phyloP scores from a whole-genome alignment of 2,797 vertebrate genomes.

The Gephyroberyx darwinii region DNA sequence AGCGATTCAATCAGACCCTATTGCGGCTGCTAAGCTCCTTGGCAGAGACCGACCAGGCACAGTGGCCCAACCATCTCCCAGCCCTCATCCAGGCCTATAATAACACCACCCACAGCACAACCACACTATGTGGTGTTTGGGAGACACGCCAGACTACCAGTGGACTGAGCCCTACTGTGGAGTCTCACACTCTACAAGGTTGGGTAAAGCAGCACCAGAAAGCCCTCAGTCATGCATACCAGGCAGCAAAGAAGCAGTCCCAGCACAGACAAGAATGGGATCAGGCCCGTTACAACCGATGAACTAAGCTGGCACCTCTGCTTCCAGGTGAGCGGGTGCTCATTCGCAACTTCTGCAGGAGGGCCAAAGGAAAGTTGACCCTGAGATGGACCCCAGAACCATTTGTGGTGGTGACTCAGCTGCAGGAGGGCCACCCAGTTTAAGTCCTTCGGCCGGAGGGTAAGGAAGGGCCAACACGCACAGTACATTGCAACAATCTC shows the following conservation, averaged over 20 bases:
- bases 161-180: conserved; percentile 5
- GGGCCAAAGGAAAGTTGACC: neutral
- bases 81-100: neutral
- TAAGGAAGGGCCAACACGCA: neutral
- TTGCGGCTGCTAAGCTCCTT: neutral
- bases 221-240: neutral
- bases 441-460: neutral
- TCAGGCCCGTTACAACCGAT: neutral
- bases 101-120: neutral
- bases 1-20: conserved; percentile 3
- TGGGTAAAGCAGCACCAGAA: conserved; percentile 5
- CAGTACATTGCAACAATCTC: neutral
- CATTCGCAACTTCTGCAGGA: neutral
- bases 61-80: neutral
- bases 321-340: neutral
- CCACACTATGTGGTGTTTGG: neutral
- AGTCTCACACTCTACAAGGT: neutral
- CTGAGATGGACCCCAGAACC: conserved; percentile 1
- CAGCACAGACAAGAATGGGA: neutral
- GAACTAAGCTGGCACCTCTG: neutral
- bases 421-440: neutral
- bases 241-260: neutral
- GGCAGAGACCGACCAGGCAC: neutral
- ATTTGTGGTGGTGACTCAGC: neutral
- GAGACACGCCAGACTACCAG: neutral